A percentile compares a stretch with the other conserved stretches of the same genome.
phyloP scores from a whole-genome alignment of 1,140 invertebrate species.

The Penaeus vannamei region DNA sequence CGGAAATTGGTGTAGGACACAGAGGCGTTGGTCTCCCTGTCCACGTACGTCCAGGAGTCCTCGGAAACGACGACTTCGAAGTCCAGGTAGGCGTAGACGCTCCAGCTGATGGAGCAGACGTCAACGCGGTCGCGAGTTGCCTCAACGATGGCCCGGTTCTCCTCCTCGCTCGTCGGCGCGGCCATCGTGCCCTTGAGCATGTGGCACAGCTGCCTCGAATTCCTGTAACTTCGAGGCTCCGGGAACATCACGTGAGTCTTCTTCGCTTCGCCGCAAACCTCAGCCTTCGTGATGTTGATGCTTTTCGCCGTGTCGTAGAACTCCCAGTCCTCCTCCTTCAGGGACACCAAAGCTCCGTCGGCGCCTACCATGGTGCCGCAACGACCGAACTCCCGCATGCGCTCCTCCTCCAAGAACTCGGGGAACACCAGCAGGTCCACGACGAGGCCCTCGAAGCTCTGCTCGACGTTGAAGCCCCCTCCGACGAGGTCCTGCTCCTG shows the following conservation, averaged over 20 bases:
- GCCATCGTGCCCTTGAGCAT: conserved; percentile 61
- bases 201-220: conserved; percentile 53
- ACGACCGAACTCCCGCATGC: conserved; percentile 42
- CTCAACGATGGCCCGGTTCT: conserved; percentile 48
- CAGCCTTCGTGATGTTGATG: not conserved
- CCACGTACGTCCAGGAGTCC: conserved; percentile 31
- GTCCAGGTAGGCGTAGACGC: conserved; percentile 63
- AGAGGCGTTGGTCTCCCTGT: conserved; percentile 37
- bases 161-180: conserved; percentile 48
- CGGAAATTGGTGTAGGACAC: conserved; percentile 62
- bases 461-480: conserved; percentile 51
- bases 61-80: not conserved
- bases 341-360: conserved; percentile 43
- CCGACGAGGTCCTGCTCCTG: conserved; percentile 63
- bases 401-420: conserved; percentile 17
- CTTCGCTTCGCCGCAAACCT: conserved; percentile 32
- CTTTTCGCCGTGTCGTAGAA: conserved; percentile 33
- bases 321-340: conserved; percentile 43
- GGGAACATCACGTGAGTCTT: conserved; percentile 57
- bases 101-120: conserved; percentile 51
- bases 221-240: conserved; percentile 50
- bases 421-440: conserved; percentile 51
- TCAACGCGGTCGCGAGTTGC: not conserved
- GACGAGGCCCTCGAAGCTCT: conserved; percentile 58
- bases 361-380: conserved; percentile 23